These are phyloP conservation scores for Zygaena filipendulae DNA, from an alignment of 2,888 invertebrate genomes.

Conservation along the genomic window DNA sequence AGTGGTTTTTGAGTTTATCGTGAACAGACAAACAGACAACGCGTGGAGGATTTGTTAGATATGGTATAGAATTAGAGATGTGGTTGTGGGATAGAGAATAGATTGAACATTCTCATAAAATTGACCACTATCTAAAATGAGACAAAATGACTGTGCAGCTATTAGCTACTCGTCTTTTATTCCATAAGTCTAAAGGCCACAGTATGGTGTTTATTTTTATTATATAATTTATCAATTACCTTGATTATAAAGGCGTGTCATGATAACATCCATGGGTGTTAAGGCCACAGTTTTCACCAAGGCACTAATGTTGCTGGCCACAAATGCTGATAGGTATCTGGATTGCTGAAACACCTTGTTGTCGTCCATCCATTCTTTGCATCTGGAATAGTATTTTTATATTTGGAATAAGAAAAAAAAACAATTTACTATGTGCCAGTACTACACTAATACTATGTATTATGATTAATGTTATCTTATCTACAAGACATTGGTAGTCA, in stretches of 20 bases:
- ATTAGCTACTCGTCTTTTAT: too few species aligned
- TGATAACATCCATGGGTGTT: constrained; percentile 90
- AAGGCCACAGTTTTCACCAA: constrained; percentile 80
- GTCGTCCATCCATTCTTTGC: constrained; percentile 57
- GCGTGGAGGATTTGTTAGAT: too few species aligned
- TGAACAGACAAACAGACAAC: too few species aligned
- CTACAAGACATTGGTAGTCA: too few species aligned
- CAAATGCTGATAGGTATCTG: constrained; percentile 75
- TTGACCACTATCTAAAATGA: too few species aligned
- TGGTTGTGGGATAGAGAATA: too few species aligned
- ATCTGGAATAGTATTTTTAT: constrained; percentile 27
- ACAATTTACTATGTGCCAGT: neutral
- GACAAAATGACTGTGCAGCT: too few species aligned
- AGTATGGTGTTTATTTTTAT: neutral
- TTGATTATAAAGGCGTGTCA: constrained; percentile 91
- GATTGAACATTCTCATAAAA: too few species aligned
- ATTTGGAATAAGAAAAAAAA: neutral
- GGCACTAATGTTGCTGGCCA: constrained; percentile 82
- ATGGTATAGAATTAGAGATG: constrained; percentile 1
- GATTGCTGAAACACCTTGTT: constrained; percentile 60
- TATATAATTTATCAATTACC: constrained; percentile 47
- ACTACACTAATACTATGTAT: too few species aligned
- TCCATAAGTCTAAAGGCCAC: too few species aligned
- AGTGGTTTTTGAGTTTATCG: too few species aligned
- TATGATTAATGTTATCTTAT: too few species aligned